A percentile compares a stretch with the other conserved stretches of the same genome.
Conservation (phyloP, 2,797 vertebrate species). For the Hemibagrus guttatus region DNA sequence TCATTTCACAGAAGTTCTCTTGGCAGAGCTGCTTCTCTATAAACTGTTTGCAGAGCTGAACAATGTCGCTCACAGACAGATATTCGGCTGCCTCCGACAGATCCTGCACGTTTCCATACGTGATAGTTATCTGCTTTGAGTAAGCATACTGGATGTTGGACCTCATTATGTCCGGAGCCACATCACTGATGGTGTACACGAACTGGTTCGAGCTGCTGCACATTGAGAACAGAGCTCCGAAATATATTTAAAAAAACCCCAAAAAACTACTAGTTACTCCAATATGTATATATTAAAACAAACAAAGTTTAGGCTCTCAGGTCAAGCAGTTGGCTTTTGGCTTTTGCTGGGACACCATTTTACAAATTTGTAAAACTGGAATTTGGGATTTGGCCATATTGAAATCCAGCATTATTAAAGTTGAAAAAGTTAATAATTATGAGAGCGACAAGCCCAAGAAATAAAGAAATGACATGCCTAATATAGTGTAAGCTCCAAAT, state of each 20-base stretch:
- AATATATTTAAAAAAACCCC: not conserved
- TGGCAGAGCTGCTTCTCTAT: not conserved
- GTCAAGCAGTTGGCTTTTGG: too few species aligned
- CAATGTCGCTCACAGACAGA: not conserved
- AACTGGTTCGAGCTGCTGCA: not conserved
- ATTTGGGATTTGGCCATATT: not conserved
- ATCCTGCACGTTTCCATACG: not conserved
- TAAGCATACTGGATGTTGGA: slow-evolving; percentile 3
- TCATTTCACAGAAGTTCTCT: not conserved
- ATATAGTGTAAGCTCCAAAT: too few species aligned
- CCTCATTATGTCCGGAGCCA: slow-evolving; percentile 3
- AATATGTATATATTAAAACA: not conserved
- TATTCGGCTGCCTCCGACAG: not conserved
- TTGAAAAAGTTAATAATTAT: too few species aligned
- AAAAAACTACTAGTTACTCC: not conserved
- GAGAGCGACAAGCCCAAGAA: too few species aligned
- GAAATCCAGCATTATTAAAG: not conserved
- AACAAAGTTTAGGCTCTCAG: not conserved
- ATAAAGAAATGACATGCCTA: too few species aligned
- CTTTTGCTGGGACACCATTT: not conserved
- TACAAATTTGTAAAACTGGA: not conserved
- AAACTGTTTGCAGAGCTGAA: not conserved
- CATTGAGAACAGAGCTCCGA: not conserved
- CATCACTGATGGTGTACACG: not conserved
- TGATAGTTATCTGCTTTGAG: not conserved